Conservation (phyloP, 1,140 invertebrate genomes). For the Cherax destructor region DNA sequence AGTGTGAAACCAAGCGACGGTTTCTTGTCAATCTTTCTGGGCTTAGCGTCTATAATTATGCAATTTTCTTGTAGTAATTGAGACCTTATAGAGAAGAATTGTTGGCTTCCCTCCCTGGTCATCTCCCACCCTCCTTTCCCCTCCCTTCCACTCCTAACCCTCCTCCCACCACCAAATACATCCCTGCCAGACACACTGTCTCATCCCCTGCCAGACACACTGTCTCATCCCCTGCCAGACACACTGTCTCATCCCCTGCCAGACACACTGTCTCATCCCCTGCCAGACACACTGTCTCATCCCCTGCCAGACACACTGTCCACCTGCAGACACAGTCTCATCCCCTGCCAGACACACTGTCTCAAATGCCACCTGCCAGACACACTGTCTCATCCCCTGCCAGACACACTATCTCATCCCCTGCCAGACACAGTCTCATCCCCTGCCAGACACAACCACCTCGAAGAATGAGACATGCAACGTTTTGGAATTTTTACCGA, state of each 20-base stretch:
- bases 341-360: neutral
- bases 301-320: neutral
- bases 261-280: no score
- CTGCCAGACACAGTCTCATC: neutral
- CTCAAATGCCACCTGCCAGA: neutral
- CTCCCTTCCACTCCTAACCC: neutral
- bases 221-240: neutral
- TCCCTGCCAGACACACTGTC: neutral
- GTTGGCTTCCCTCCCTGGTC: neutral
- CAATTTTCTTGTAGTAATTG: constrained; percentile 46
- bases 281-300: no score
- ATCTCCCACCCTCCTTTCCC: neutral
- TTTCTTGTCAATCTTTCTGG: constrained; percentile 41
- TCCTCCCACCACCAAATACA: neutral
- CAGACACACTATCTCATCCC: no score
- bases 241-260: neutral
- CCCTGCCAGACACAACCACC: no score
- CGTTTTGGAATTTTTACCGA: no score
- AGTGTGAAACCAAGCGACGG: neutral
- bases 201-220: no score
- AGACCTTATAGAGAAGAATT: constrained; percentile 37
- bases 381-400: no score
- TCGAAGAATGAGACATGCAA: no score
- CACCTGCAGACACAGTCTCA: no score
- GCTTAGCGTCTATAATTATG: constrained; percentile 45